A percentile compares a stretch with the other conserved stretches of the same genome.
phyloP scores from a whole-genome alignment of 2,113 vertebrate species.

The Procavia capensis region DNA sequence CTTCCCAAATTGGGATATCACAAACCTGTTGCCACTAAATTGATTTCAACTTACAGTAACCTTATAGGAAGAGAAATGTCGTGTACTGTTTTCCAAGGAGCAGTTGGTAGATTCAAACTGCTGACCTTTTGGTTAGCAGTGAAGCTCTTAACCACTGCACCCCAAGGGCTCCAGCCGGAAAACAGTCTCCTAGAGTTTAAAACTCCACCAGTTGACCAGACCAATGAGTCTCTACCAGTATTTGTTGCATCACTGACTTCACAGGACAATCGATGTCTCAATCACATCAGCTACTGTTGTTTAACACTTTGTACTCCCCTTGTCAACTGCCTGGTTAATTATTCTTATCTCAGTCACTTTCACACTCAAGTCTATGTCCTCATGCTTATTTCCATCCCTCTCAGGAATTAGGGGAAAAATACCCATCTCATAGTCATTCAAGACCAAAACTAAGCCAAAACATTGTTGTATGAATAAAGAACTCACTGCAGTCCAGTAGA shows the following conservation, averaged over 20 bases:
- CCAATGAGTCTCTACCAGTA: not conserved
- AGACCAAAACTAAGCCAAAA: slow-evolving; percentile 40
- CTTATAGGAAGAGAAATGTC: too few species aligned
- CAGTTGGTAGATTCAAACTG: too few species aligned
- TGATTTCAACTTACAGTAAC: too few species aligned
- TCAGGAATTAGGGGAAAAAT: slow-evolving; percentile 5
- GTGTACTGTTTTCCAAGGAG: too few species aligned
- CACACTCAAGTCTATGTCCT: not conserved
- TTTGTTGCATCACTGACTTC: slow-evolving; percentile 3
- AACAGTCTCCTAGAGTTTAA: not conserved
- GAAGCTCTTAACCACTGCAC: too few species aligned
- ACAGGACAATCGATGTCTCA: slow-evolving; percentile 6
- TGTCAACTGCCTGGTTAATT: not conserved
- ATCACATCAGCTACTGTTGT: not conserved
- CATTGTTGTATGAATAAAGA: not conserved
- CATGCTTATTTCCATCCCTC: not conserved
- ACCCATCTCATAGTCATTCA: slow-evolving; percentile 15
- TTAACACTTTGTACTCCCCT: slow-evolving; percentile 2
- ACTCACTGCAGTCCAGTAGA: too few species aligned
- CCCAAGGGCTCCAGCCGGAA: too few species aligned
- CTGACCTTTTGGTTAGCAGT: too few species aligned
- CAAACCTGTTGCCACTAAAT: too few species aligned
- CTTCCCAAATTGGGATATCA: not conserved
- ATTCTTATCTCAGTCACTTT: slow-evolving; percentile 14
- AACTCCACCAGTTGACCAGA: not conserved